Evolutionary conservation across 2,888 invertebrate genomes (phyloP), one percentile per base, ranked within the genome.

Genomic region (Nysson spinosus): DNA sequence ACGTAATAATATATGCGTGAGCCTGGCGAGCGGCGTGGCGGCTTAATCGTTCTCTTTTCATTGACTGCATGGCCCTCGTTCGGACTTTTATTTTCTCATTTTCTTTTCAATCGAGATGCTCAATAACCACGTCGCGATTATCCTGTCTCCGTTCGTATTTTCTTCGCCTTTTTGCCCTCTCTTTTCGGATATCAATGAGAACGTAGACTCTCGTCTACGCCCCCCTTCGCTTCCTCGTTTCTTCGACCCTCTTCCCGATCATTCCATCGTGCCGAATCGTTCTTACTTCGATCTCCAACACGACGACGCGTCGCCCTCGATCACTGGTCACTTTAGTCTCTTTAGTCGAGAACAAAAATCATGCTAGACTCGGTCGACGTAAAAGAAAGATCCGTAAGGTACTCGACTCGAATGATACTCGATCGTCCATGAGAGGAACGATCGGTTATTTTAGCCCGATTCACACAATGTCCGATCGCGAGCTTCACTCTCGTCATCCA

Each of bases 1-100:
- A 79, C 78, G 77, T 76, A 75, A 74, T 73, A 75, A 71, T 60
- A n/a, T 67, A 70, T 72, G 74, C 72, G 75, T 72, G 72, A 78
- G 67, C 73, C 74, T 69, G 71, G 57, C 69, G 66, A 62, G 75
- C 74, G 73, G 73, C 81, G 76, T 72, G 71, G 60, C 70, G 71
- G 69, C 68, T 77, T 76, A 77, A 75, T 65, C 57, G 58, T 56
- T 46, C 51, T 57, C 54, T 63, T 39, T 61, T 52, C 37, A 49
- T 34, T 43, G n/a, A 50, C 51, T 60, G 44, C 26, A 30, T 39
- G 39, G 46, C 50, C 54, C 32, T 50, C 40, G 35, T 61, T 47
- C n/a, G n/a, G n/a, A n/a, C n/a, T n/a, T n/a, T n/a, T n/a, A n/a
- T 28, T 55, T 37, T 60, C 58, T 39, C 52, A 26, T 39, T 30